Evolutionary conservation across 35 echinoderm and acorn worm species (phyloP).

Genomic region (Heliocidaris tuberculata): DNA sequence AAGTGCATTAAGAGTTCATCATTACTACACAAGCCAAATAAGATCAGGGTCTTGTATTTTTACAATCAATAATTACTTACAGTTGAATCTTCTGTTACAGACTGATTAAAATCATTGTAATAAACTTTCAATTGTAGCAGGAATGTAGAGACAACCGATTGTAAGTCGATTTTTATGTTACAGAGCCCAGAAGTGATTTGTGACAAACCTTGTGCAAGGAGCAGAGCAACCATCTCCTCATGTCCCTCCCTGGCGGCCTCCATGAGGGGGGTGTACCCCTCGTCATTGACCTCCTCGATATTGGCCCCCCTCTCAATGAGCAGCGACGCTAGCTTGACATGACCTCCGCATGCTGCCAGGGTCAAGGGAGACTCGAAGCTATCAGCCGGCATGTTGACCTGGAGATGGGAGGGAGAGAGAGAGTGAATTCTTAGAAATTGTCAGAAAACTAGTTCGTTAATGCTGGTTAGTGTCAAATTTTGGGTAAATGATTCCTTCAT

Average conservation of each 20-base stretch:
- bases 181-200: no score
- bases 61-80: no score
- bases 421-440: neutral
- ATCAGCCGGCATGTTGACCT: slow-evolving; percentile 99
- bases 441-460: neutral
- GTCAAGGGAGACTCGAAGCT: slow-evolving; percentile 99
- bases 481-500: no score
- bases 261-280: slow-evolving; percentile 99
- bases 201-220: slow-evolving; percentile 80
- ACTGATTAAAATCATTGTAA: no score
- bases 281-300: slow-evolving; percentile 99
- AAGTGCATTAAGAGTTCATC: no score
- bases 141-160: no score
- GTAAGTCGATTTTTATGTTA: no score
- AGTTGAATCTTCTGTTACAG: no score
- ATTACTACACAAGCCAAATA: no score
- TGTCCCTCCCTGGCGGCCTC: slow-evolving; percentile 98
- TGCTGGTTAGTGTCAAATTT: neutral
- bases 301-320: slow-evolving; percentile 92
- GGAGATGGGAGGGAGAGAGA: neutral
- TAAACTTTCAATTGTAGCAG: no score
- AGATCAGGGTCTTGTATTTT: no score
- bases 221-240: slow-evolving; percentile 94
- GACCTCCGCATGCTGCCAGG: slow-evolving; percentile 94
- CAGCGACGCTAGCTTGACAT: slow-evolving; percentile 84